These are phyloP conservation scores for Schizotus pectinicornis DNA, from an alignment of 2,888 invertebrate species.

Conservation along the genomic window DNA sequence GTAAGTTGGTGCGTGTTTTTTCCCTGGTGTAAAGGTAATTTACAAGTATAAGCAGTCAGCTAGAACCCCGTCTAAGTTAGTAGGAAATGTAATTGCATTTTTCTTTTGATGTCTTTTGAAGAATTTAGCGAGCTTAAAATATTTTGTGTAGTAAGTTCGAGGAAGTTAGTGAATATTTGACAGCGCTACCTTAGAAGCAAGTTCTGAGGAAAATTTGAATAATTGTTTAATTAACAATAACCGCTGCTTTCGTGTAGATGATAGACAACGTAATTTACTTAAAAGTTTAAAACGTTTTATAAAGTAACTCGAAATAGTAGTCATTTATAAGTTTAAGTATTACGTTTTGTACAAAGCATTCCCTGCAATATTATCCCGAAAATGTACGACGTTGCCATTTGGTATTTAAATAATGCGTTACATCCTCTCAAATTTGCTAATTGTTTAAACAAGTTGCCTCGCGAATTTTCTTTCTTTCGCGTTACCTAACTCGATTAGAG, in stretches of 20 bases:
- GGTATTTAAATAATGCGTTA: slow-evolving; percentile 21
- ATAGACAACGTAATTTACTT: slow-evolving; percentile 33
- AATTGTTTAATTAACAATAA: slow-evolving; percentile 34
- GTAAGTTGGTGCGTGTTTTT: no score
- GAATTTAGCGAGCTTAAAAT: slow-evolving; percentile 20
- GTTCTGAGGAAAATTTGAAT: slow-evolving; percentile 27
- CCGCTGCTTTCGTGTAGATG: slow-evolving; percentile 29
- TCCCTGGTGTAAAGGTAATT: slow-evolving; percentile 12
- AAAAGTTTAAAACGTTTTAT: slow-evolving; percentile 28
- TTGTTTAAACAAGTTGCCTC: slow-evolving; percentile 20
- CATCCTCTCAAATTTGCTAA: slow-evolving; percentile 15
- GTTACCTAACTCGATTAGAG: slow-evolving; percentile 6
- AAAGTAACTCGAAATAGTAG: slow-evolving; percentile 24
- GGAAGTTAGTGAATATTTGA: slow-evolving; percentile 27
- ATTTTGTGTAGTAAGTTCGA: slow-evolving; percentile 23
- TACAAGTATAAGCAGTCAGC: slow-evolving; percentile 8
- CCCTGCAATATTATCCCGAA: slow-evolving; percentile 21
- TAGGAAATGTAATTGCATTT: slow-evolving; percentile 21
- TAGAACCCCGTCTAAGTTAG: neutral
- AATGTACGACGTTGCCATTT: slow-evolving; percentile 16
- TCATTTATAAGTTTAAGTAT: slow-evolving; percentile 27
- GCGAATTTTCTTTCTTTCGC: slow-evolving; percentile 21
- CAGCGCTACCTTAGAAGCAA: slow-evolving; percentile 20
- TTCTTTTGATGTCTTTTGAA: slow-evolving; percentile 24
- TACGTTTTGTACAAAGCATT: slow-evolving; percentile 17